Conservation (phyloP, 2,797 vertebrate species). For the Notolepis coatsorum region DNA sequence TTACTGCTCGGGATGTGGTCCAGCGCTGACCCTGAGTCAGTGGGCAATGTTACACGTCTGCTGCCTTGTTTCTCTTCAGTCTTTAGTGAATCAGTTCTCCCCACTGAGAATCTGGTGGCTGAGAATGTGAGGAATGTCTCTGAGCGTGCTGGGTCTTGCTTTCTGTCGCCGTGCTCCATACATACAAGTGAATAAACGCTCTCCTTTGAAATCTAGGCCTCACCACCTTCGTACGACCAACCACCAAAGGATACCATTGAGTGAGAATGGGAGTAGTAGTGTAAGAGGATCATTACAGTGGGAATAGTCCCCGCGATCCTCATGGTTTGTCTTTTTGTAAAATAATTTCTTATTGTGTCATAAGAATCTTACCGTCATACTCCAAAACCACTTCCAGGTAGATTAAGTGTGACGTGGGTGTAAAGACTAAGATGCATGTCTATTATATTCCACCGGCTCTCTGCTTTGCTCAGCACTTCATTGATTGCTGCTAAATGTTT, state of each 20-base stretch:
- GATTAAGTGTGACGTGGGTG: slow-evolving; percentile 7
- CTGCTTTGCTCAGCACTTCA: background rate
- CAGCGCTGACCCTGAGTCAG: background rate
- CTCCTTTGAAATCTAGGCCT: background rate
- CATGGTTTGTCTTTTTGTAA: background rate
- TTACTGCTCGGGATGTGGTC: too few relatives aligned
- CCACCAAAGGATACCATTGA: slow-evolving; percentile 35
- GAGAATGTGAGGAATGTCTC: slow-evolving; percentile 66
- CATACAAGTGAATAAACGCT: background rate
- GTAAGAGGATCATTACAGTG: background rate
- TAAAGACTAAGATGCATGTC: slow-evolving; percentile 12
- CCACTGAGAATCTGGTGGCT: slow-evolving; percentile 20
- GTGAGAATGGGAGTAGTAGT: background rate
- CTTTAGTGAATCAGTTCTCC: slow-evolving; percentile 18
- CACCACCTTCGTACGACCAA: slow-evolving; percentile 25
- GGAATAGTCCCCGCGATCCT: background rate
- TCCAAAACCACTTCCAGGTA: slow-evolving; percentile 19
- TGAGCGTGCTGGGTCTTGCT: slow-evolving; percentile 59
- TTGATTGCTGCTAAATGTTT: background rate
- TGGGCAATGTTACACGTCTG: background rate
- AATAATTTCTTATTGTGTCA: background rate
- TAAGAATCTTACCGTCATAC: slow-evolving; percentile 2
- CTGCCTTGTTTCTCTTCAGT: slow-evolving; percentile 6
- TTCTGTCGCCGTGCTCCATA: slow-evolving; percentile 28
- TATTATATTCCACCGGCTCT: background rate